A percentile compares a stretch with the other conserved stretches of the same genome.
Evolutionary conservation across 2,797 vertebrate species (phyloP).

Genomic region (Myoxocephalus aenaeus): DNA sequence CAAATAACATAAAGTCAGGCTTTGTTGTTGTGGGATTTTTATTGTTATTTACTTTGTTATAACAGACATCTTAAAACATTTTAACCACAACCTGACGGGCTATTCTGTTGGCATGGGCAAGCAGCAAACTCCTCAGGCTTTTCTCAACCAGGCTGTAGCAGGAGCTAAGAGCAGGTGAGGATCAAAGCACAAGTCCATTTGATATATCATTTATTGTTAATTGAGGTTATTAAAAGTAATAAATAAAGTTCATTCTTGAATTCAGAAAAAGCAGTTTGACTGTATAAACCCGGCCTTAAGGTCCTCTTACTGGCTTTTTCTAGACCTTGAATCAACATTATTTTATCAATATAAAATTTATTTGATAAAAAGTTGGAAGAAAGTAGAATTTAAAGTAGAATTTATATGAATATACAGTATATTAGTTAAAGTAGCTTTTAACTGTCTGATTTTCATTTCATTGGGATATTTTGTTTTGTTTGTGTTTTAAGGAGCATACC

Average conservation of each 20-base stretch:
- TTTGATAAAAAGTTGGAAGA: neutral
- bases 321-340: neutral
- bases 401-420: neutral
- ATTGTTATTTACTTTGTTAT: slow-evolving; percentile 16
- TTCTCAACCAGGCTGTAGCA: slow-evolving; percentile 91
- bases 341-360: neutral
- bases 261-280: neutral
- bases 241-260: neutral
- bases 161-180: slow-evolving; percentile 84
- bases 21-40: neutral
- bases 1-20: neutral
- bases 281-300: neutral
- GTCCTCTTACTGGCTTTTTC: neutral
- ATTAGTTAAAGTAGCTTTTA: neutral
- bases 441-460: neutral
- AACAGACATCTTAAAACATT: slow-evolving; percentile 90
- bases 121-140: slow-evolving; percentile 70
- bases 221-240: neutral
- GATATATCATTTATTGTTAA: neutral
- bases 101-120: slow-evolving; percentile 84
- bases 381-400: neutral
- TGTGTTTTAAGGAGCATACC: slow-evolving; percentile 82
- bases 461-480: neutral
- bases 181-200: neutral
- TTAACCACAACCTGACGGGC: slow-evolving; percentile 82